Evolutionary conservation across 2,888 invertebrate species (phyloP), one percentile per base, ranked within the genome.

Genomic region (Chrysina gloriosa): DNA sequence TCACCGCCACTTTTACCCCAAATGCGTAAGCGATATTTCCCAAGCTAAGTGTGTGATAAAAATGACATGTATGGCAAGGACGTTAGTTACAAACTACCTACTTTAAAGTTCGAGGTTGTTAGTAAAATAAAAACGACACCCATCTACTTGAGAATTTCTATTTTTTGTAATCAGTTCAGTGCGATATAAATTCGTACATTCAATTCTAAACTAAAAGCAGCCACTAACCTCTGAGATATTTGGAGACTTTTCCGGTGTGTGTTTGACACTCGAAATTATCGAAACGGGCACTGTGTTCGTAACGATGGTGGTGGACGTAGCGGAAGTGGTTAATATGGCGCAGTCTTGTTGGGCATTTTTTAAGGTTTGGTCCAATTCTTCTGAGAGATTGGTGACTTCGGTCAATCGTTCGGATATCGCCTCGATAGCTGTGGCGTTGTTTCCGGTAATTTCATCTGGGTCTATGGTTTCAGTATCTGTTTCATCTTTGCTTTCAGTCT

Each of bases 351-450:
- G 86, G 6, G 85, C 85, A 71, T 86, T 85, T 39, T 84, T 82
- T 67, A 89, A 80, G 21, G 86, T 85, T 36, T 86, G 85, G 77
- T 91, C 91, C 72, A 91, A 80, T 70, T 89, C 88, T 78, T 90
- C 90, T 1, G 90, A 90, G 19, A 90, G 84, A 66, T 86, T 86
- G 9, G 90, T 89, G 11, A 91, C 89, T 80, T 90, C 89, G 11
- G 86, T 83, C 69, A 91, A 80, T 77, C 86, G 86, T 74, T 87
- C 87, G n/a, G 89, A 86, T 68, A 91, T 90, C 54, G 90, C 89
- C 74, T 89, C 89, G 36, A 90, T 86, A 14, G 90, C 90, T 73
- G 88, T 85, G 71, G 85, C 84, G 80, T 90, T 90, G 73, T 83
- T 84, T 19, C 69, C 70, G 11, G 65, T 54, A 27, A 65, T 50